Evolutionary conservation across 2,113 vertebrate species (phyloP).

Genomic region (Thunnus maccoyii): DNA sequence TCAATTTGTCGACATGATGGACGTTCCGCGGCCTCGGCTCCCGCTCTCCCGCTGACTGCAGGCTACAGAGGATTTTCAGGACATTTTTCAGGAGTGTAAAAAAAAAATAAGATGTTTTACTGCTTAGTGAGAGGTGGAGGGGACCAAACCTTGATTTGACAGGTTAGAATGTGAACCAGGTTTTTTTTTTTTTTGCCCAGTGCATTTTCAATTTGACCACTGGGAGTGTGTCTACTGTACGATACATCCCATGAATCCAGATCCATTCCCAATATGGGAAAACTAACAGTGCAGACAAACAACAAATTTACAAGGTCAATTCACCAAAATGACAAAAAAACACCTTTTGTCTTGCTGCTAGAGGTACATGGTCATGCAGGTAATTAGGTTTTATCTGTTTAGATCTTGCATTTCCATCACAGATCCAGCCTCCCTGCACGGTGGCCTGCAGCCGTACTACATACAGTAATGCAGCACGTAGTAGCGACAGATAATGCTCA

Average conservation of each 20-base stretch:
- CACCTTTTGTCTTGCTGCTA: too few relatives aligned
- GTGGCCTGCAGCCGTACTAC: too few relatives aligned
- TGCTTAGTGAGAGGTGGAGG: background rate
- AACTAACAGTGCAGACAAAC: too few relatives aligned
- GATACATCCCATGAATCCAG: background rate
- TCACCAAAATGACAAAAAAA: too few relatives aligned
- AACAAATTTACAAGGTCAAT: too few relatives aligned
- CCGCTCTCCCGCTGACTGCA: slow-evolving; percentile 49
- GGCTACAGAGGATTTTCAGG: slow-evolving; percentile 22
- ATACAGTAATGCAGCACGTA: too few relatives aligned
- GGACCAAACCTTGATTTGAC: background rate
- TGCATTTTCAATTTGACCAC: background rate
- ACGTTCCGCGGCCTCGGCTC: slow-evolving; percentile 46
- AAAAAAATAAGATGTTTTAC: background rate
- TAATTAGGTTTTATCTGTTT: too few relatives aligned
- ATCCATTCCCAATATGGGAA: background rate
- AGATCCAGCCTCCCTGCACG: too few relatives aligned
- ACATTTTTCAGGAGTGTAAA: background rate
- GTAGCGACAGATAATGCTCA: too few relatives aligned
- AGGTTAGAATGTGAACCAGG: background rate
- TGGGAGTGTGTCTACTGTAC: background rate
- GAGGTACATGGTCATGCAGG: too few relatives aligned
- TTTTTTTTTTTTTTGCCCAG: background rate
- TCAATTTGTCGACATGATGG: slow-evolving; percentile 78
- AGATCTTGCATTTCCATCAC: too few relatives aligned